Base-by-base conservation (phyloP, 2,113 vertebrate species). In the Ochotona princeps region DNA sequence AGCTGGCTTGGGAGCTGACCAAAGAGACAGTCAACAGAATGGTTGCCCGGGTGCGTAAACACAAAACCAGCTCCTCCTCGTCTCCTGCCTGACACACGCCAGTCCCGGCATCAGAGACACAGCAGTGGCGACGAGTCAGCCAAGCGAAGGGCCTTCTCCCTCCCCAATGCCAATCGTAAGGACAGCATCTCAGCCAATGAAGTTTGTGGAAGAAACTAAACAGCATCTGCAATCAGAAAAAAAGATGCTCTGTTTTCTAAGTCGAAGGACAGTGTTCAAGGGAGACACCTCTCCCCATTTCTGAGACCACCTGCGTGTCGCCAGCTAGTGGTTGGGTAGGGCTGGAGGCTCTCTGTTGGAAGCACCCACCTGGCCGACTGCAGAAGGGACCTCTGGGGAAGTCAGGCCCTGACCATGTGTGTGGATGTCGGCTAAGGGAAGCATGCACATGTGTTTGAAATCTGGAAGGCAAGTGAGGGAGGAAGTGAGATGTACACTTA, bases 11-110 rank as follows among this genome's bases (percentile, higher is more conserved):
- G 80, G 95, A 94, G 72, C 60, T 92, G 76, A 95, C 89, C 13
- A 8, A 96, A 82, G 79, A 95, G 72, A 89, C 81, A 92, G 91
- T 95, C 97, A 97, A 97, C 75, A 94, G 0, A 57, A 94, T 2
- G 23, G 81, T 93, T 94, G 83, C 95, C 93, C 10, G 30, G 76
- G 67, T 83, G 67, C 32, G 18, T 86, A 97, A 96, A 92, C 90
- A 95, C 30, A 69, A 91, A 82, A 94, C 89, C 93, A 93, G 93
- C 78, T 60, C 85, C 7, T 0, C 95, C 81, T 94, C 66, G 23
- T 72, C 91, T 89, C 91, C 80, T 35, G 83, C 60, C 72, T 1
- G 54, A 94, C 63, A 94, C 76, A 61, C n/a, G 82, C 67, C 79
- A 94, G 86, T 89, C 87, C 78, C 70, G 23, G 30, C 65, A 91